Percentiles rank a stretch among this genome's conserved stretches.
phyloP scores from a whole-genome alignment of 2,797 vertebrate genomes.

The Enteromius radiatus region DNA sequence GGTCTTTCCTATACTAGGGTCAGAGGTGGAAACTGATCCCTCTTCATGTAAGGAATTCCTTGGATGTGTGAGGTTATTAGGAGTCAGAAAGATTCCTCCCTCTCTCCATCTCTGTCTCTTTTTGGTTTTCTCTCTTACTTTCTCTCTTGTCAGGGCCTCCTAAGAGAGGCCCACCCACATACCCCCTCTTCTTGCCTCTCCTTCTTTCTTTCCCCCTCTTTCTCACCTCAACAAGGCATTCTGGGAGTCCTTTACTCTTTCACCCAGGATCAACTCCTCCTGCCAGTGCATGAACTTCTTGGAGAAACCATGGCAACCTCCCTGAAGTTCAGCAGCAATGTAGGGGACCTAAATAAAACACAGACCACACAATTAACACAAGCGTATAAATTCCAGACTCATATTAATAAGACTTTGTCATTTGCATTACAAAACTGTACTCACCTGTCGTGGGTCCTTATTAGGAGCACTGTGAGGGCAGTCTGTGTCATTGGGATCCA shows the following conservation, averaged over 20 bases:
- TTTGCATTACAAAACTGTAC: slow-evolving; percentile 44
- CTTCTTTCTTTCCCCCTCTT: slow-evolving; percentile 41
- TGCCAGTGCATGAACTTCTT: slow-evolving; percentile 99
- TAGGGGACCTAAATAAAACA: slow-evolving; percentile 79
- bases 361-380: slow-evolving; percentile 26
- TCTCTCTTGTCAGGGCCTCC: not conserved
- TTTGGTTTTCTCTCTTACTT: slow-evolving; percentile 38
- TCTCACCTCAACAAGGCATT: slow-evolving; percentile 89
- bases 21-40: slow-evolving; percentile 72
- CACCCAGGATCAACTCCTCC: slow-evolving; percentile 95
- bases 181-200: slow-evolving; percentile 3
- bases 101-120: slow-evolving; percentile 35
- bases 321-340: slow-evolving; percentile 85
- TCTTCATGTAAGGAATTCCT: slow-evolving; percentile 70
- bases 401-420: not conserved
- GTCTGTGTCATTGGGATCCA: slow-evolving; percentile 88
- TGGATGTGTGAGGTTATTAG: slow-evolving; percentile 72
- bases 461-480: slow-evolving; percentile 93
- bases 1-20: slow-evolving; percentile 68
- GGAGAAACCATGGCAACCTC: slow-evolving; percentile 96
- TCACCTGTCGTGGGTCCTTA: slow-evolving; percentile 87
- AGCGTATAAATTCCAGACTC: not conserved
- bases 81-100: slow-evolving; percentile 62
- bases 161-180: slow-evolving; percentile 35
- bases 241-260: slow-evolving; percentile 84